phyloP scores from a whole-genome alignment of 2,888 invertebrate species.

The Volucella zonaria region DNA sequence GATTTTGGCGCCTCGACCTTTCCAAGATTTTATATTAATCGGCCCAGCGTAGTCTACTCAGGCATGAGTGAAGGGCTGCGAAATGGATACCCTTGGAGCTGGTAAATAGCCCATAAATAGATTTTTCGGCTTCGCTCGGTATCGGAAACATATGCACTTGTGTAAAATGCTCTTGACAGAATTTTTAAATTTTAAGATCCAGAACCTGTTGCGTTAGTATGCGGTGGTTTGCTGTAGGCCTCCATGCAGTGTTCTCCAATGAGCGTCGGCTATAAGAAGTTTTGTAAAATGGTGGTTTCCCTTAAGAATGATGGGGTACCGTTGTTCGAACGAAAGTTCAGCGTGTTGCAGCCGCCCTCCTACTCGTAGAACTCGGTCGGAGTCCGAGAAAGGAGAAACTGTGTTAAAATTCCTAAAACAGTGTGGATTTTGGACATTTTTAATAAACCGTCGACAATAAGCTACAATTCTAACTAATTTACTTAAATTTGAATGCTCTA shows the following conservation, averaged over 20 bases:
- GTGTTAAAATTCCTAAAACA: too few species aligned
- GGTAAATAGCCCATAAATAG: slow-evolving; percentile 1
- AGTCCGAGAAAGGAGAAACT: background rate
- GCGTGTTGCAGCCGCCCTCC: background rate
- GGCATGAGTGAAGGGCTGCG: background rate
- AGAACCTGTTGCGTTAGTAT: background rate
- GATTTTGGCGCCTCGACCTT: slow-evolving; percentile 15
- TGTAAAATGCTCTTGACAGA: too few species aligned
- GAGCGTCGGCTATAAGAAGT: background rate
- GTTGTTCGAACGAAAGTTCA: background rate
- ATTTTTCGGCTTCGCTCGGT: slow-evolving; percentile 3
- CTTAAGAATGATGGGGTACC: background rate
- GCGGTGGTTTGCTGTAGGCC: background rate
- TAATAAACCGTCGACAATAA: too few species aligned
- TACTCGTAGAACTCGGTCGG: background rate
- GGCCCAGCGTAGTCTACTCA: slow-evolving; percentile 16
- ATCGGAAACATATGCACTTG: slow-evolving; percentile 7
- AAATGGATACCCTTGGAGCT: background rate
- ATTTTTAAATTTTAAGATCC: background rate
- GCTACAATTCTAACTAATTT: too few species aligned
- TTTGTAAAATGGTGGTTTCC: background rate
- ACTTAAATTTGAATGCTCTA: too few species aligned
- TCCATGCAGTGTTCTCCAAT: background rate
- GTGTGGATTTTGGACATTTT: too few species aligned
- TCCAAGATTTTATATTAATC: slow-evolving; percentile 6